Evolutionary conservation across 2,113 vertebrate species (phyloP).

Genomic region (Aegithalos caudatus): DNA sequence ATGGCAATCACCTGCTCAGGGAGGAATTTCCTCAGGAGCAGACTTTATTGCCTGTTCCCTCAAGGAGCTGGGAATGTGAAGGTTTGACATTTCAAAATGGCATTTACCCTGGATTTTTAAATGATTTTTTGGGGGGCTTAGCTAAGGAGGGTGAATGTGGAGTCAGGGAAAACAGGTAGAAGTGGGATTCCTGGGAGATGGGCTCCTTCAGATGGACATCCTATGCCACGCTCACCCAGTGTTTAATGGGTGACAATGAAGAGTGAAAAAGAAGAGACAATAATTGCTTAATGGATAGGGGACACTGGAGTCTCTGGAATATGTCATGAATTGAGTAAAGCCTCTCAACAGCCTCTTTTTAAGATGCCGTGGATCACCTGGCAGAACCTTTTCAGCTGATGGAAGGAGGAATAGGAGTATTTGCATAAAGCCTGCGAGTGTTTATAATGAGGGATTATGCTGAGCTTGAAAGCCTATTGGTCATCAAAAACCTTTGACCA

Average conservation of each 20-base stretch:
- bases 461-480: not conserved
- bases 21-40: not conserved
- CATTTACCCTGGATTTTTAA: not conserved
- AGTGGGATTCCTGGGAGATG: not conserved
- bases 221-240: rapidly evolving
- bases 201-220: not conserved
- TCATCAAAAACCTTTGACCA: not conserved
- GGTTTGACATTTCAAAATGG: not conserved
- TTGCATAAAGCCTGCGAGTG: not conserved
- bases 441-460: not conserved
- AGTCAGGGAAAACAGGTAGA: not conserved
- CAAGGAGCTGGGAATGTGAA: rapidly evolving
- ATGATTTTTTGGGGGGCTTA: not conserved
- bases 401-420: not conserved
- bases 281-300: not conserved
- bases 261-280: not conserved
- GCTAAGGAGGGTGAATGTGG: not conserved
- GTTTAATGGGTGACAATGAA: not conserved
- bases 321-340: not conserved
- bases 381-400: not conserved
- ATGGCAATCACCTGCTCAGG: not conserved
- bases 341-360: not conserved
- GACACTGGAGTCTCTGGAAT: not conserved
- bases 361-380: not conserved
- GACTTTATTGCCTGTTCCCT: not conserved